Evolutionary conservation across 2,113 vertebrate species (phyloP), one percentile per base, ranked within the genome.

Genomic region (Leiothrix lutea): DNA sequence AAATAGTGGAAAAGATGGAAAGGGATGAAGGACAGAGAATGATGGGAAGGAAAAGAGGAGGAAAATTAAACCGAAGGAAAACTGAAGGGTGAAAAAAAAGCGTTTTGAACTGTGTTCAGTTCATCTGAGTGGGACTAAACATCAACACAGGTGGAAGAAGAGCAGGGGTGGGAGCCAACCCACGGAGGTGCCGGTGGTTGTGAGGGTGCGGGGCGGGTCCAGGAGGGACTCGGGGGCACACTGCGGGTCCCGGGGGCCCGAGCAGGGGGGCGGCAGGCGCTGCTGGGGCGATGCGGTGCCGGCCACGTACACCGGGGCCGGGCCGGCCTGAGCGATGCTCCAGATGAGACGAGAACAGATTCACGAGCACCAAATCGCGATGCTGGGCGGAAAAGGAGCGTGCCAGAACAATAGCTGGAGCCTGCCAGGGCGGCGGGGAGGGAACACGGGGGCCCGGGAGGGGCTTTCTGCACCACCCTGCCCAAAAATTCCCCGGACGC

Each of bases 171-270:
- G 42, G 77, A 72, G 58, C 12, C 38, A 86, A 25, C 0, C 7
- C 28, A 1, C 0, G 3, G 50, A 26, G 62, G 14, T 35, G 19
- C 26, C 5, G 1, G 3, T 6, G 71, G 11, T 1, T 24, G 23
- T 1, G 42, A 31, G 89, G 86, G 14, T 0, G 5, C 40, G 8
- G 70, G 65, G 72, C 11, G 9, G 72, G 33, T 13, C 57, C 40
- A 0, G 64, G 33, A 33, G 66, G 5, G 29, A 3, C 33, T 3
- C 2, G 44, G 38, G 64, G 20, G 14, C 10, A 1, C 2, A 3
- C 17, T 2, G 6, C 0, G 4, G 50, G 8, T 9, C 15, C 57
- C 17, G 29, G 0, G 13, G 29, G 47, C 15, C 31, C 1, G 11
- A 17, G 62, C 21, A 4, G 71, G 66, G 18, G 25, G 22, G 54